A percentile compares a stretch with the other conserved stretches of the same genome.
phyloP scores from a whole-genome alignment of 2,888 invertebrate species.

The Orthonevra nobilis region DNA sequence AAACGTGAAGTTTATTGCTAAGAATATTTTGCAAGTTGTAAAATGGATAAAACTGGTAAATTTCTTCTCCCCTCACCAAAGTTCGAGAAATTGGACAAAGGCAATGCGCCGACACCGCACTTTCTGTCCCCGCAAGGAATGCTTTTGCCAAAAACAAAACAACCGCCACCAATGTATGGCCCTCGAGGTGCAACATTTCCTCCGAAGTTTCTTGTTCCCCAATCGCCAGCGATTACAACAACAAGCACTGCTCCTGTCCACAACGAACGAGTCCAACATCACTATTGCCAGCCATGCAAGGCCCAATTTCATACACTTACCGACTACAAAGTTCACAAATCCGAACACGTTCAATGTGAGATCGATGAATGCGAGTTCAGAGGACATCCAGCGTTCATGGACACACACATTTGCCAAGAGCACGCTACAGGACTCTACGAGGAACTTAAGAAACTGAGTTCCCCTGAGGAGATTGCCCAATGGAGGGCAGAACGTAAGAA shows the following conservation, averaged over 20 bases:
- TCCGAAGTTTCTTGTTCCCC: slow-evolving; percentile 73
- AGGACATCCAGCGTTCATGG: slow-evolving; percentile 89
- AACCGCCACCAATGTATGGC: slow-evolving; percentile 80
- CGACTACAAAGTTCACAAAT: slow-evolving; percentile 84
- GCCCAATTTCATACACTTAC: slow-evolving; percentile 84
- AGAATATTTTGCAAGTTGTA: neutral
- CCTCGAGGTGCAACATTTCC: slow-evolving; percentile 78
- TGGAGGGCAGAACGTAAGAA: slow-evolving; percentile 92
- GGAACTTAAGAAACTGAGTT: slow-evolving; percentile 87
- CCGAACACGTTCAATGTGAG: slow-evolving; percentile 89
- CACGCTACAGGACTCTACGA: slow-evolving; percentile 91
- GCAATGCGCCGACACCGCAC: slow-evolving; percentile 64
- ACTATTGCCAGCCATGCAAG: slow-evolving; percentile 91
- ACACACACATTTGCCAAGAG: slow-evolving; percentile 90
- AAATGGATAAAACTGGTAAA: slow-evolving; percentile 74
- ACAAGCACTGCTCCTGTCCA: no score
- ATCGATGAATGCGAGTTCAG: slow-evolving; percentile 90
- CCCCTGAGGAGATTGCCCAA: slow-evolving; percentile 90
- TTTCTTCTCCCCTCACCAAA: slow-evolving; percentile 76
- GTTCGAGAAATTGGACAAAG: slow-evolving; percentile 71
- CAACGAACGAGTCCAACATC: slow-evolving; percentile 72
- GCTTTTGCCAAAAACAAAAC: slow-evolving; percentile 76
- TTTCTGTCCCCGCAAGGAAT: slow-evolving; percentile 78
- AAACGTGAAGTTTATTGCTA: no score
- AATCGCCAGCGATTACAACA: no score